phyloP scores from a whole-genome alignment of 1,140 invertebrate genomes.

The Drosophila novamexicana region DNA sequence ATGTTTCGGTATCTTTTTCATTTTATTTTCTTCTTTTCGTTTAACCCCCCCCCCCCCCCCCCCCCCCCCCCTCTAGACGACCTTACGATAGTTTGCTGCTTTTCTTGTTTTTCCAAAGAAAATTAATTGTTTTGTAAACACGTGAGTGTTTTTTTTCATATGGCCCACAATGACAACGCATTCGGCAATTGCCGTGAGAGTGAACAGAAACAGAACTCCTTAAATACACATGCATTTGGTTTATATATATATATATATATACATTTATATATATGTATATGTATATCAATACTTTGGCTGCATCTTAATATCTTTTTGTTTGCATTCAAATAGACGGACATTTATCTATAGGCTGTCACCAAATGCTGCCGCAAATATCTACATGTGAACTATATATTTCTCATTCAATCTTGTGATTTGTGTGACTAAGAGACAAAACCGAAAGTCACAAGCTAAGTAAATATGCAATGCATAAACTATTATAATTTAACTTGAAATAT shows the following conservation, averaged over 20 bases:
- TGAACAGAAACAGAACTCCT: conserved; percentile 47
- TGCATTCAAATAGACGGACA: conserved; percentile 44
- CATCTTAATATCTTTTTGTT: conserved; percentile 53
- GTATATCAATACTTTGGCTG: conserved; percentile 12
- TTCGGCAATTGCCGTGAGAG: conserved; percentile 30
- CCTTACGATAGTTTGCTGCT: background rate
- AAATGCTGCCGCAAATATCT: conserved; percentile 50
- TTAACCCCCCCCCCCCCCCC: background rate
- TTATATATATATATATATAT: conserved; percentile 35
- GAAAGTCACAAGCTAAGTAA: conserved; percentile 41
- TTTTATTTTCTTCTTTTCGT: conserved; percentile 42
- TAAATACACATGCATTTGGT: conserved; percentile 10
- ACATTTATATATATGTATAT: conserved; percentile 24
- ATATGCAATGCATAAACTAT: conserved; percentile 44
- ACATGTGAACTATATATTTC: conserved; percentile 47
- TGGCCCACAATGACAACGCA: conserved; percentile 34
- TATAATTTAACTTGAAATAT: conserved; percentile 34
- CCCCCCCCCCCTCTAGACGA: background rate
- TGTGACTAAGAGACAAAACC: conserved; percentile 44
- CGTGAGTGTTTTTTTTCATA: conserved; percentile 39
- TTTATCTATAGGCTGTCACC: conserved; percentile 46
- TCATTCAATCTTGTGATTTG: conserved; percentile 66
- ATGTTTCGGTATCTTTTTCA: conserved; percentile 82
- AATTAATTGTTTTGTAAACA: conserved; percentile 83
- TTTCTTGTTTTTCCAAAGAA: conserved; percentile 71